Base-by-base conservation (phyloP, 2,113 vertebrate species). In the Engraulis encrasicolus region DNA sequence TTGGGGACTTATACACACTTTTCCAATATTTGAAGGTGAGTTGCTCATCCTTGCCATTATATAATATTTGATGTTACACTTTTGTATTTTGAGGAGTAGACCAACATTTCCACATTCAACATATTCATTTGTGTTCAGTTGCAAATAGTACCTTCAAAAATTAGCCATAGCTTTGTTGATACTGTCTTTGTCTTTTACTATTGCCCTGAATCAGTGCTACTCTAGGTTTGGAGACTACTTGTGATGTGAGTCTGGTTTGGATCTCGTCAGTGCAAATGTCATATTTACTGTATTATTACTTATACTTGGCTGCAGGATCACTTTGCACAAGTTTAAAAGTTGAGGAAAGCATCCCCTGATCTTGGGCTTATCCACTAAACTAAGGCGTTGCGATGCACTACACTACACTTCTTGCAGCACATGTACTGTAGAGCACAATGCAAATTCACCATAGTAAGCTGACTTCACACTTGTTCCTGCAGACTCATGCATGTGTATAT, bases 1-100 rank as follows among this genome's bases (percentile, higher is more conserved):
- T 91, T 90, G 93, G 93, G 93, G 93, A 96, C 93, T 95, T 93
- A 94, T 15, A 15, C 5, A 23, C 12, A 15, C 34, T 36, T 74
- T 74, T 36, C 11, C 12, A 4, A 4, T 74, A 27, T 36, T 74
- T 17, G 31, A 74, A 34, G 66, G 66, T 74, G 66, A 36, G 66
- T 74, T 0, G 27, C 34, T 36, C 31, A 12, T 36, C 66, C 11
- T 3, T 74, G 27, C 12, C 27, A 34, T 34, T 15, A 17, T 5
- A 34, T 34, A 14, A 17, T 5, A 45, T 45, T 45, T 45, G 40
- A 45, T 9, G 9, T 45, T 34, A 17, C 5, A 74, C 17, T 66
- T 66, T 31, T 11, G n/a, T 34, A 17, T 74, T 15, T 34, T n/a
- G 31, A 34, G 40, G 9, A 45, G 9, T 9, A 45, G 40, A 45